Base-by-base conservation (phyloP, 2,888 invertebrate genomes). In the Coecobrya sp. region DNA sequence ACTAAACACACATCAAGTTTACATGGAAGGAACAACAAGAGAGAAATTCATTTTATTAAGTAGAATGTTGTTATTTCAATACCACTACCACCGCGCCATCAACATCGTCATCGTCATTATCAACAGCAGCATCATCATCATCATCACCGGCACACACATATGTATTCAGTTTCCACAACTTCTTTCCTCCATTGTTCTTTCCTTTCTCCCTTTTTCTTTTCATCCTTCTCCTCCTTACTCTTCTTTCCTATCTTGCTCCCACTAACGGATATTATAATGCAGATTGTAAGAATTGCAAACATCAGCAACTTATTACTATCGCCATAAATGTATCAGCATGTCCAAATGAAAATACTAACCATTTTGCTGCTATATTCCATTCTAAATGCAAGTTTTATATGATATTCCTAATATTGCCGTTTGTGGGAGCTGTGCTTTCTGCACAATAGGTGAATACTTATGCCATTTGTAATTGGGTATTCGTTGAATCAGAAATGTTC, bases 41-140 rank as follows among this genome's bases (percentile, higher is more conserved):
- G 55, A 52, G 62, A 89, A 90, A 86, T 86, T 91, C 79, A 91
- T 86, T 91, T 91, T 79, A 91, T 86, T 91, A 86, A 82, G 89
- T 81, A 42, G 89, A 89, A 68, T 82, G 45, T 36, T 86, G 86
- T 73, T 79, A 88, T 88, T 88, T 88, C 87, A 86, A 88, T 88
- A 88, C 19, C 45, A n/a, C 73, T 59, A 79, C 45, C 5, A 49
- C 76, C 19, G 11, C 22, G 4, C 65, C 42, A 42, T 45, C 73
- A 86, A 5, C 25, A 22, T 13, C 25, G 52, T 3, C 55, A 55
- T 55, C 55, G 22, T 55, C 52, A 22, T 13, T n/a, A 81, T 1
- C n/a, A 81, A 3, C 10, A 55, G 27, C n/a, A 30, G 27, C 30
- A n/a, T 7, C 30, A 70, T 16, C 68, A 81, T 25, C 49, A 81